A percentile compares a stretch with the other conserved stretches of the same genome.
phyloP scores from a whole-genome alignment of 2,888 invertebrate genomes.

The Andricus curvator region DNA sequence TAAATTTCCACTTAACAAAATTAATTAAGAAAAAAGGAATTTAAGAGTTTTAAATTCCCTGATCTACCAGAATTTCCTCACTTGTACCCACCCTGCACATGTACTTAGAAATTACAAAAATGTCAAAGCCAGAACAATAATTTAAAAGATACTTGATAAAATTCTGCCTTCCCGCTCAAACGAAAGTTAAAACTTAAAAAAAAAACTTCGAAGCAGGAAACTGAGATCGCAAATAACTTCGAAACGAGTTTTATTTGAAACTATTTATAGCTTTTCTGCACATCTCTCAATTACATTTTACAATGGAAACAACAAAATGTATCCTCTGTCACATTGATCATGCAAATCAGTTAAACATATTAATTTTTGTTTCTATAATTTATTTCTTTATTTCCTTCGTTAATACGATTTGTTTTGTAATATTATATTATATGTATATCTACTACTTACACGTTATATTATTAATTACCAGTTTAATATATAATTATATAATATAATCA shows the following conservation, averaged over 20 bases:
- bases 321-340: slow-evolving; percentile 48
- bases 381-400: slow-evolving; percentile 60
- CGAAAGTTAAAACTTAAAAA: background rate
- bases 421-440: slow-evolving; percentile 62
- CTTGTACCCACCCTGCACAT: no score
- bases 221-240: slow-evolving; percentile 30
- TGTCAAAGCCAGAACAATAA: no score
- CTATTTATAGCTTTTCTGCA: slow-evolving; percentile 63
- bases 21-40: no score
- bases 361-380: slow-evolving; percentile 57
- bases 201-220: slow-evolving; percentile 8
- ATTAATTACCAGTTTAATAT: slow-evolving; percentile 67
- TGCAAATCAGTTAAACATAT: slow-evolving; percentile 52
- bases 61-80: no score
- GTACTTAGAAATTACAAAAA: no score
- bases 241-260: slow-evolving; percentile 66
- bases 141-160: no score
- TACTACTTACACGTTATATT: slow-evolving; percentile 71
- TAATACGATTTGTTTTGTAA: slow-evolving; percentile 59
- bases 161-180: background rate
- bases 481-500: slow-evolving; percentile 67
- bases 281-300: slow-evolving; percentile 63
- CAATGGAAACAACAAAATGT: slow-evolving; percentile 61
- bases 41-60: no score
- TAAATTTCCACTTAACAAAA: no score